A percentile compares a stretch with the other conserved stretches of the same genome.
Conservation (phyloP, 2,113 vertebrate genomes). For the Anolis sagrei region DNA sequence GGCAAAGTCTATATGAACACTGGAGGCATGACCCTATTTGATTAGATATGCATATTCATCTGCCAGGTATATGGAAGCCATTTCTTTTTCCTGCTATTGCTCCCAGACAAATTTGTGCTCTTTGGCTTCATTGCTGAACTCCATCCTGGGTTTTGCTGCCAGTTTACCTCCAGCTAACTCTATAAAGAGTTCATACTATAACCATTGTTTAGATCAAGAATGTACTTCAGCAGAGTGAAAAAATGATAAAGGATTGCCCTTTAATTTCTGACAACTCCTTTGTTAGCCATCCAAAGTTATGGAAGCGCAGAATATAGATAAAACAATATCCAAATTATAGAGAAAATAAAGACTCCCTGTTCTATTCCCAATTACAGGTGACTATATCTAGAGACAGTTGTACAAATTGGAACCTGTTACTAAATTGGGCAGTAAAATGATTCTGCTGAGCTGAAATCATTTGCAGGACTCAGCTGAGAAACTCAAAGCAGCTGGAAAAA, state of each 20-base stretch:
- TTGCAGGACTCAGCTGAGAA: slow-evolving; percentile 82
- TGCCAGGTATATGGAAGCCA: slow-evolving; percentile 67
- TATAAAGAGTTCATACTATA: slow-evolving; percentile 87
- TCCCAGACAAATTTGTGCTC: slow-evolving; percentile 78
- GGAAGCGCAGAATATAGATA: too few relatives aligned
- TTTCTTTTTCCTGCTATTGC: slow-evolving; percentile 74
- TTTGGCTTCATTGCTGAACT: slow-evolving; percentile 79
- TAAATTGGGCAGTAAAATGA: slow-evolving; percentile 75
- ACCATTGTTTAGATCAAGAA: slow-evolving; percentile 91
- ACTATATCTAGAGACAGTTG: slow-evolving; percentile 66
- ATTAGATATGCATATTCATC: slow-evolving; percentile 72
- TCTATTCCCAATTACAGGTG: slow-evolving; percentile 5
- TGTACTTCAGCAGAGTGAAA: slow-evolving; percentile 87
- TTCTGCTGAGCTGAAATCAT: slow-evolving; percentile 83
- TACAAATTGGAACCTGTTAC: slow-evolving; percentile 73
- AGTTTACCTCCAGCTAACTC: slow-evolving; percentile 86
- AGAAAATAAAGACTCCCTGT: slow-evolving; percentile 5
- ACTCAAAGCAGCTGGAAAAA: slow-evolving; percentile 78
- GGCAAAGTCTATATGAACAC: slow-evolving; percentile 42
- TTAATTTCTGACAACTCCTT: slow-evolving; percentile 62
- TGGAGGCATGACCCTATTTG: slow-evolving; percentile 54
- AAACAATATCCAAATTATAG: too few relatives aligned
- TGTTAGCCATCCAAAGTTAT: neutral
- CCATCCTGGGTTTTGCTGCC: slow-evolving; percentile 80
- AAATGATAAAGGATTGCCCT: slow-evolving; percentile 85